phyloP scores from a whole-genome alignment of 2,888 invertebrate species.

The Eurytoma adleriae region DNA sequence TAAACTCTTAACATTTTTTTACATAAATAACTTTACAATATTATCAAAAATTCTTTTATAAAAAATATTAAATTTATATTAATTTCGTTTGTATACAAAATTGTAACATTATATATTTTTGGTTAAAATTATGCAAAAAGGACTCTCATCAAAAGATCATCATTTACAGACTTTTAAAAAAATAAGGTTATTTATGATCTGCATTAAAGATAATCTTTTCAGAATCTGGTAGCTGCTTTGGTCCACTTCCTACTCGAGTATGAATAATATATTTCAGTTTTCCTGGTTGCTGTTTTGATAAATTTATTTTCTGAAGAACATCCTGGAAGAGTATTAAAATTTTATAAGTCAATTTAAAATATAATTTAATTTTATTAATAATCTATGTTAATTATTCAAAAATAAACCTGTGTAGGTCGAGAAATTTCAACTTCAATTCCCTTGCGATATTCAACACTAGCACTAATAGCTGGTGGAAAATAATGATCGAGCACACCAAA shows the following conservation, averaged over 20 bases:
- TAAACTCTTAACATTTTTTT: no score
- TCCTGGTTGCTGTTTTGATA: conserved; percentile 77
- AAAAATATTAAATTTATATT: no score
- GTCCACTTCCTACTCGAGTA: conserved; percentile 90
- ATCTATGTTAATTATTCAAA: conserved; percentile 56
- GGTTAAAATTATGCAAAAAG: no score
- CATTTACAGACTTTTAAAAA: no score
- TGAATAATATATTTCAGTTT: conserved; percentile 89
- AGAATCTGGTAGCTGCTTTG: conserved; percentile 77
- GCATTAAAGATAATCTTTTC: conserved; percentile 42
- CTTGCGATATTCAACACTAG: conserved; percentile 77
- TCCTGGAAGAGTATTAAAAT: conserved; percentile 60
- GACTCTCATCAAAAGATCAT: no score
- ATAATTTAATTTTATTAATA: conserved; percentile 6
- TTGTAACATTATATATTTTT: no score
- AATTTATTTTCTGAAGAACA: conserved; percentile 69
- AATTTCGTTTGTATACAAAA: no score
- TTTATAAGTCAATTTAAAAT: neutral
- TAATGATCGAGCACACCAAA: conserved; percentile 82
- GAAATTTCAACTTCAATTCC: conserved; percentile 77
- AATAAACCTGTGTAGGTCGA: conserved; percentile 65
- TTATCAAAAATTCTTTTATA: no score
- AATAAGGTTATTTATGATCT: no score
- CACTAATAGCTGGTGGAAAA: conserved; percentile 81
- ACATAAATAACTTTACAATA: no score